Evolutionary conservation across 2,797 vertebrate genomes (phyloP).

Genomic region (Lacerta bilineata): DNA sequence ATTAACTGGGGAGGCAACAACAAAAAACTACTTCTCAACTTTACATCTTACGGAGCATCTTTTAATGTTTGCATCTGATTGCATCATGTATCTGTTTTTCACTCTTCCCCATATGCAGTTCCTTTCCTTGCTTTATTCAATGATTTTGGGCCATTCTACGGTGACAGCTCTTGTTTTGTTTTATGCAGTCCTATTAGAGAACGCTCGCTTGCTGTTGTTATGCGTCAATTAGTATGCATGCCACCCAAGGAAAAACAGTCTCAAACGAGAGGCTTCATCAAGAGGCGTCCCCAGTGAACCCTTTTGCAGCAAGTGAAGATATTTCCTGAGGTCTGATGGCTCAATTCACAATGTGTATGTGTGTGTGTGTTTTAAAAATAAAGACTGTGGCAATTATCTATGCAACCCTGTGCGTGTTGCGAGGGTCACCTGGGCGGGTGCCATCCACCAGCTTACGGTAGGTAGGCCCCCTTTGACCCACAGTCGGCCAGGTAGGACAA

Average conservation of each 20-base stretch:
- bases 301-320: slow-evolving; percentile 27
- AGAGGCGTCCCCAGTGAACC: slow-evolving; percentile 52
- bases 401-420: background rate
- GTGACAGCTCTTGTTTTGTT: slow-evolving; percentile 64
- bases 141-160: slow-evolving; percentile 68
- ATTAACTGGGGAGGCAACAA: background rate
- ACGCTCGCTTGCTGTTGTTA: slow-evolving; percentile 52
- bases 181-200: slow-evolving; percentile 62
- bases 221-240: slow-evolving; percentile 46
- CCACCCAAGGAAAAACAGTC: slow-evolving; percentile 70
- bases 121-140: slow-evolving; percentile 65
- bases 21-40: slow-evolving; percentile 9
- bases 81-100: slow-evolving; percentile 71
- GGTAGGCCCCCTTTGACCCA: no score
- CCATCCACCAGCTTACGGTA: no score
- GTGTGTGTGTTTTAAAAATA: background rate
- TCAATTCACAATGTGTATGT: slow-evolving; percentile 42
- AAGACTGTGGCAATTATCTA: background rate
- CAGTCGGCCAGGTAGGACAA: no score
- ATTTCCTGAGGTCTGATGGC: slow-evolving; percentile 38
- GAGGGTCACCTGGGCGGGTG: no score
- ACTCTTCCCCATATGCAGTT: slow-evolving; percentile 69
- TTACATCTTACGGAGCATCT: slow-evolving; percentile 32
- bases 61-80: slow-evolving; percentile 65
- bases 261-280: slow-evolving; percentile 62